These are phyloP conservation scores for Heliconius erato DNA, from an alignment of 2,888 invertebrate species.

Conservation along the genomic window DNA sequence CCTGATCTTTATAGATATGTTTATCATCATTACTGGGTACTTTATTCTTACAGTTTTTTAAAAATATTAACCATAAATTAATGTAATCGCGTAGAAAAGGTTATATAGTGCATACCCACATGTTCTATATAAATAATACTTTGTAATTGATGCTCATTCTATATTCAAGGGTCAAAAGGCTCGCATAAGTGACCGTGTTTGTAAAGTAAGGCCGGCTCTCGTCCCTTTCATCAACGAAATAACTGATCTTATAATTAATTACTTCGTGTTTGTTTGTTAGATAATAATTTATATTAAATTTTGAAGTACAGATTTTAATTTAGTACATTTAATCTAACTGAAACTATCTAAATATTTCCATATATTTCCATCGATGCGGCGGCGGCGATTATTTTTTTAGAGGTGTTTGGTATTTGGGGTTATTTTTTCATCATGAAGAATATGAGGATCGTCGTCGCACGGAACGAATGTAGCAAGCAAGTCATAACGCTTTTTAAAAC, in stretches of 20 bases:
- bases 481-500: no score
- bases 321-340: no score
- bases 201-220: constrained; percentile 59
- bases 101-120: background rate
- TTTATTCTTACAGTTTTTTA: no score
- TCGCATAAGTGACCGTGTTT: constrained; percentile 70
- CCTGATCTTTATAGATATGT: background rate
- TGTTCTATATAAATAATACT: constrained; percentile 41
- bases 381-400: no score
- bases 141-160: constrained; percentile 57
- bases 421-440: no score
- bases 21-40: no score
- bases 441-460: no score
- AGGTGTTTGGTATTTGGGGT: no score
- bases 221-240: constrained; percentile 51
- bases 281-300: background rate
- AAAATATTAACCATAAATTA: background rate
- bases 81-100: no score
- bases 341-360: background rate
- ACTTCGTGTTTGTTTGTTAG: constrained; percentile 24
- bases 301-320: background rate
- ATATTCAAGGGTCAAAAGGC: constrained; percentile 74
- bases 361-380: no score
- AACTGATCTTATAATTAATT: constrained; percentile 45
- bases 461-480: no score